Conservation (phyloP, 2,797 vertebrate species). For the Dipus sagitta region DNA sequence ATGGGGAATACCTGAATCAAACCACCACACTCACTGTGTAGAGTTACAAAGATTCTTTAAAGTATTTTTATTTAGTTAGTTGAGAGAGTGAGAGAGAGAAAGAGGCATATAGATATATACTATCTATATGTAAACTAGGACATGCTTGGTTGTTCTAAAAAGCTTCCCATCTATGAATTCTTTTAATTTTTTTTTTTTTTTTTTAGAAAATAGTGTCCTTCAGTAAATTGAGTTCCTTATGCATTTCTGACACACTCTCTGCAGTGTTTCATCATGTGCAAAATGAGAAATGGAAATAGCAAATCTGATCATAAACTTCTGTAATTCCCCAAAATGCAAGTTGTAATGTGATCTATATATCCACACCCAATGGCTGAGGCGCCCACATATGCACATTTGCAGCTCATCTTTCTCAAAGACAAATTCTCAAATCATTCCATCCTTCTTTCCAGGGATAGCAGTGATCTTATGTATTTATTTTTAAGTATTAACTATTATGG, state of each 20-base stretch:
- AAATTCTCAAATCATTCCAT: slow-evolving; percentile 20
- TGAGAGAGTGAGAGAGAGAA: no score
- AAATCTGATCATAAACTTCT: slow-evolving; percentile 24
- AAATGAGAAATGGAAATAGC: slow-evolving; percentile 44
- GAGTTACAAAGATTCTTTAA: neutral
- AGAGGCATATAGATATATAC: no score
- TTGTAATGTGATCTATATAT: neutral
- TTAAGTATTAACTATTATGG: neutral
- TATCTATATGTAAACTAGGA: neutral
- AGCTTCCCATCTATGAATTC: slow-evolving; percentile 10
- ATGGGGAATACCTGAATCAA: no score
- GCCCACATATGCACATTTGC: neutral
- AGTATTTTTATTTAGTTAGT: no score
- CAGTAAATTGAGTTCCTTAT: neutral
- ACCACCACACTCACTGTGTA: neutral
- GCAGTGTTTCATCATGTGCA: neutral
- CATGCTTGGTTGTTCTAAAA: neutral
- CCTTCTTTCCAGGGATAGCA: neutral
- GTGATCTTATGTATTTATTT: neutral
- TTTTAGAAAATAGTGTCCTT: neutral
- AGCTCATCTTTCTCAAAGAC: slow-evolving; percentile 26
- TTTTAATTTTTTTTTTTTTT: neutral
- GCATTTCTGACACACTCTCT: neutral
- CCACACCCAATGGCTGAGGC: neutral
- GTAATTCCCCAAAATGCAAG: neutral